Percentiles rank a stretch among this genome's conserved stretches.
Conservation (phyloP, 2,113 vertebrate genomes). For the Scytalopus superciliaris region DNA sequence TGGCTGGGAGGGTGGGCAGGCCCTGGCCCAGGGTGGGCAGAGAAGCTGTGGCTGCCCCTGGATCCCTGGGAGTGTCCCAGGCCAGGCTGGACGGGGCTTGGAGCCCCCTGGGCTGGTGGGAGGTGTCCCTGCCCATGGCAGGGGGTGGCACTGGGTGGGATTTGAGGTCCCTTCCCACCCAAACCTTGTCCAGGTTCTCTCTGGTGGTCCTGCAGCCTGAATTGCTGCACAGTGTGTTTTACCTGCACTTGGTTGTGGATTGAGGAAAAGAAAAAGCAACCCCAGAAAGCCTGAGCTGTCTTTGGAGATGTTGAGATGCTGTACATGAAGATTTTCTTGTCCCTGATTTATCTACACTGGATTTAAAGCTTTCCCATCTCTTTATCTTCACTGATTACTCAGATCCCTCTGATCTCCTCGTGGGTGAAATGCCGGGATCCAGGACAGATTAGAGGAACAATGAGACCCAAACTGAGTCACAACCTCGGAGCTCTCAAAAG, state of each 20-base stretch:
- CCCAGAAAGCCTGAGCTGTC: not conserved
- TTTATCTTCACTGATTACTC: not conserved
- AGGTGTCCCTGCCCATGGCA: not conserved
- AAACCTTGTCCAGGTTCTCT: too few relatives aligned
- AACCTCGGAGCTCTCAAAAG: not conserved
- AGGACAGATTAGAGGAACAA: not conserved
- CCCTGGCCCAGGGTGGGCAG: not conserved
- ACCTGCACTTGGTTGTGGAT: not conserved
- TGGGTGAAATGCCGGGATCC: not conserved
- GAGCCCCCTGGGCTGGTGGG: not conserved
- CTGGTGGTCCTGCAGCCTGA: too few relatives aligned
- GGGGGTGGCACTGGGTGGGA: too few relatives aligned
- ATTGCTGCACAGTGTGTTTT: not conserved
- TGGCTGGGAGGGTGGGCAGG: not conserved
- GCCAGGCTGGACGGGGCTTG: not conserved
- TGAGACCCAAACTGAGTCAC: not conserved
- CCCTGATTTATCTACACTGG: not conserved
- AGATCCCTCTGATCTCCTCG: not conserved
- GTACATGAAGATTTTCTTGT: not conserved
- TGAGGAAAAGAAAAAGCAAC: not conserved
- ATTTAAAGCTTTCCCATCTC: not conserved
- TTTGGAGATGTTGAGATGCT: not conserved
- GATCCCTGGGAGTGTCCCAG: not conserved
- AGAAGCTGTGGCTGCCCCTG: not conserved
- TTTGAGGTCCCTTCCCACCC: not conserved